phyloP scores from a whole-genome alignment of 2,113 vertebrate species.

The Actinemys pallida region DNA sequence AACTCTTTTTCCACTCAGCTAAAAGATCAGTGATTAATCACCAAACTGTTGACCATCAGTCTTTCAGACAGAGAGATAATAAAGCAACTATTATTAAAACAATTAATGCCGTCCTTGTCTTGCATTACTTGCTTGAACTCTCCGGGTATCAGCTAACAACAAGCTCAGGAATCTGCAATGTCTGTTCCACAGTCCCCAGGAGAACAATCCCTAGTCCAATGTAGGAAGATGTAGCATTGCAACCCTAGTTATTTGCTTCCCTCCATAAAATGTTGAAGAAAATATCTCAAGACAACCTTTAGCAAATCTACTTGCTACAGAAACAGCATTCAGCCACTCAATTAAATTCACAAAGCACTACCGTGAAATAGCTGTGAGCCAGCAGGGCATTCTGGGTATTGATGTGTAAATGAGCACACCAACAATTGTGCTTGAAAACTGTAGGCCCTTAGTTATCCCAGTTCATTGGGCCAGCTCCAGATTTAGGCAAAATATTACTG shows the following conservation, averaged over 20 bases:
- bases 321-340: neutral
- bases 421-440: neutral
- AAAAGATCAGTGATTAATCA: conserved; percentile 68
- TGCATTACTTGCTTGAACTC: conserved; percentile 44
- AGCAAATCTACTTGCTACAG: neutral
- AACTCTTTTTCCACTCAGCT: conserved; percentile 14
- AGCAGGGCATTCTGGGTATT: neutral
- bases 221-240: fast-evolving
- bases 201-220: neutral
- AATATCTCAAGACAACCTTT: neutral
- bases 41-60: conserved; percentile 29
- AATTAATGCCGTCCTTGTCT: conserved; percentile 57
- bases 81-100: conserved; percentile 67
- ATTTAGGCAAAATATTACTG: fast-evolving
- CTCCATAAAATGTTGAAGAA: neutral
- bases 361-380: neutral
- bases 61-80: conserved; percentile 52
- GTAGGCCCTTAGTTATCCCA: fast-evolving
- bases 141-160: neutral
- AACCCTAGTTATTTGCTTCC: neutral
- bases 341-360: neutral
- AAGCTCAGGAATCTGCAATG: conserved; percentile 37
- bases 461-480: fast-evolving
- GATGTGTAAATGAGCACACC: neutral
- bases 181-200: neutral